Conservation (phyloP, 1,140 invertebrate species). For the Heliconius melpomene region DNA sequence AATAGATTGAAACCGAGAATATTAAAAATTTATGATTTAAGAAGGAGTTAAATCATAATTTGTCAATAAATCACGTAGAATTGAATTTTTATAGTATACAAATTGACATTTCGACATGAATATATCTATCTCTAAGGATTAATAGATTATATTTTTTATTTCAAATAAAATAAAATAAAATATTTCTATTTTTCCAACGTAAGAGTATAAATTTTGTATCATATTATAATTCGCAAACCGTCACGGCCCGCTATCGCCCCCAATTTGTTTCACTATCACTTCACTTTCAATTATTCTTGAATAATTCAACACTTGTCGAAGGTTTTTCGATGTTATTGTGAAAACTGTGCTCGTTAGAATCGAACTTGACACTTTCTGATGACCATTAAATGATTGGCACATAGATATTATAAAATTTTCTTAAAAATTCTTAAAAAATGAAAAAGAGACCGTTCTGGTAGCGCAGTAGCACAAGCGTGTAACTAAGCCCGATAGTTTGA, state of each 20-base stretch:
- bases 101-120: too few relatives aligned
- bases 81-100: too few relatives aligned
- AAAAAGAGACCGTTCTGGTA: not conserved
- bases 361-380: constrained; percentile 41
- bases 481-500: too few relatives aligned
- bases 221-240: constrained; percentile 63
- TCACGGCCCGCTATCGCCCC: constrained; percentile 58
- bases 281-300: constrained; percentile 73
- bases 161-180: too few relatives aligned
- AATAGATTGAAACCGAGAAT: too few relatives aligned
- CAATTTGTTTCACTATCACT: constrained; percentile 61
- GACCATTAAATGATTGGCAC: constrained; percentile 19
- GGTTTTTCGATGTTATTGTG: constrained; percentile 59
- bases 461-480: too few relatives aligned
- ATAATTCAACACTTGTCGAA: constrained; percentile 64
- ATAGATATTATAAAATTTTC: constrained; percentile 7
- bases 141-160: too few relatives aligned
- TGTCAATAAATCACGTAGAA: too few relatives aligned
- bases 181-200: too few relatives aligned
- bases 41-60: too few relatives aligned
- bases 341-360: constrained; percentile 60
- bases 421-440: not conserved
- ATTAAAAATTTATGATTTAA: too few relatives aligned
- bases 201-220: constrained; percentile 30
- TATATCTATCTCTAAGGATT: too few relatives aligned